Percentiles rank a stretch among this genome's conserved stretches.
These are phyloP conservation scores for Spodoptera litura DNA, from an alignment of 1,140 invertebrate species.

Conservation along the genomic window DNA sequence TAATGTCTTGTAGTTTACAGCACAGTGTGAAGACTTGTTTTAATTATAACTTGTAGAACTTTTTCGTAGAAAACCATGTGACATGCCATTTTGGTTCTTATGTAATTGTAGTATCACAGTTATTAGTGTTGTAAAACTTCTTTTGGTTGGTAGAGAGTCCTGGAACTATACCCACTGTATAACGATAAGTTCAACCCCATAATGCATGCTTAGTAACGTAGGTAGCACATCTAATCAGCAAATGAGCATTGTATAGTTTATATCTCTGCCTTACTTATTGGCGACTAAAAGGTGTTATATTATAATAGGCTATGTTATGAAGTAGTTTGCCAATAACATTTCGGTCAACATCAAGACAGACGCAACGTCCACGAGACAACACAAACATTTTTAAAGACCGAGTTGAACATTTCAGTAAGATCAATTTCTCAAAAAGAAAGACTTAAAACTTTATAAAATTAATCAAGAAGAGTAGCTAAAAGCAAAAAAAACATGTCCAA, in stretches of 20 bases:
- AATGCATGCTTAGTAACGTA: too few relatives aligned
- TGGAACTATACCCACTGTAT: too few relatives aligned
- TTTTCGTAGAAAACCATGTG: neutral
- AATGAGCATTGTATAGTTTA: too few relatives aligned
- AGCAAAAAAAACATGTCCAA: slow-evolving; percentile 8
- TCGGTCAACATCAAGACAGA: too few relatives aligned
- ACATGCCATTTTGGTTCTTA: neutral
- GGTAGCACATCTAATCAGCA: too few relatives aligned
- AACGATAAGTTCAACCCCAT: neutral
- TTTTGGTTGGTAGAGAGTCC: too few relatives aligned
- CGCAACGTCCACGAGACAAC: too few relatives aligned
- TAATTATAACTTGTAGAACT: neutral
- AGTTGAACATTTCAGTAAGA: neutral
- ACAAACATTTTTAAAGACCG: neutral
- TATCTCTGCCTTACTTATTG: too few relatives aligned
- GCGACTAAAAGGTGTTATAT: too few relatives aligned
- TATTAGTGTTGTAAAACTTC: too few relatives aligned
- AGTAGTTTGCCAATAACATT: neutral
- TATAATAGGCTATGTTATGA: too few relatives aligned
- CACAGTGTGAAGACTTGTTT: neutral
- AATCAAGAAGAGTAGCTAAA: slow-evolving; percentile 15
- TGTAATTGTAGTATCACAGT: too few relatives aligned
- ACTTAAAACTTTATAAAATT: slow-evolving; percentile 7
- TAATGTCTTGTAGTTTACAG: slow-evolving; percentile 15
- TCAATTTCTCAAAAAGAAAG: neutral